Evolutionary conservation across 2,797 vertebrate genomes (phyloP).

Genomic region (Macropodus opercularis): DNA sequence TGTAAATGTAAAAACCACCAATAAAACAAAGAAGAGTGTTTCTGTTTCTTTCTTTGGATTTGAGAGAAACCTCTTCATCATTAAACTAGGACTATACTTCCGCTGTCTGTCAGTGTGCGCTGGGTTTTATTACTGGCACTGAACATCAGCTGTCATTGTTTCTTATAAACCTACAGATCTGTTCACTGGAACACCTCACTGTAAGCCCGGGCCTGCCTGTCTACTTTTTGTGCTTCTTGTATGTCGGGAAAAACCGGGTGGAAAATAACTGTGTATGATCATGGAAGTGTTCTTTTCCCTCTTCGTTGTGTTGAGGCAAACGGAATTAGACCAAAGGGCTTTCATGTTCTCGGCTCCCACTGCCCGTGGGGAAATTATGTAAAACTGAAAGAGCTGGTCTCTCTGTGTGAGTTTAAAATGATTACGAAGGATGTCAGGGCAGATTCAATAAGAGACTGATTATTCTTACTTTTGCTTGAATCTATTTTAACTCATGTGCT

Average conservation of each 20-base stretch:
- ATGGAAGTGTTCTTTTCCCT: conserved; percentile 16
- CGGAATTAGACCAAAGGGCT: conserved; percentile 59
- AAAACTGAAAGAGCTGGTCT: conserved; percentile 41
- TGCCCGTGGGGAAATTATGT: conserved; percentile 40
- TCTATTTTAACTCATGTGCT: conserved; percentile 27
- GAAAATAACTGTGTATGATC: conserved; percentile 40
- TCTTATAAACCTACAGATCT: conserved; percentile 14
- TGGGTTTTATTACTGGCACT: conserved; percentile 28
- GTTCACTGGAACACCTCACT: conserved; percentile 12
- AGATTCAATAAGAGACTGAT: conserved; percentile 41
- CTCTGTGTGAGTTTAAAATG: conserved; percentile 42
- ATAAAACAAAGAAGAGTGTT: not conserved
- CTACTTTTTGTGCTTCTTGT: not conserved
- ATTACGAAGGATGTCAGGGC: conserved; percentile 44
- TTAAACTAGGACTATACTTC: too few species aligned
- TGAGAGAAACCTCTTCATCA: not conserved
- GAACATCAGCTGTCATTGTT: conserved; percentile 10
- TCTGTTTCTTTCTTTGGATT: not conserved
- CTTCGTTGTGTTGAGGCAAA: conserved; percentile 39
- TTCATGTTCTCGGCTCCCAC: conserved; percentile 50
- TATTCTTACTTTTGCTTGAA: conserved; percentile 40
- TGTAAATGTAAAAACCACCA: not conserved
- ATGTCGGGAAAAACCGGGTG: conserved; percentile 25
- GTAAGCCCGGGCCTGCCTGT: conserved; percentile 2
- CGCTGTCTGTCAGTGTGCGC: conserved; percentile 7